Base-by-base conservation (phyloP, 2,888 invertebrate species). In the Serrognathus titanus region DNA sequence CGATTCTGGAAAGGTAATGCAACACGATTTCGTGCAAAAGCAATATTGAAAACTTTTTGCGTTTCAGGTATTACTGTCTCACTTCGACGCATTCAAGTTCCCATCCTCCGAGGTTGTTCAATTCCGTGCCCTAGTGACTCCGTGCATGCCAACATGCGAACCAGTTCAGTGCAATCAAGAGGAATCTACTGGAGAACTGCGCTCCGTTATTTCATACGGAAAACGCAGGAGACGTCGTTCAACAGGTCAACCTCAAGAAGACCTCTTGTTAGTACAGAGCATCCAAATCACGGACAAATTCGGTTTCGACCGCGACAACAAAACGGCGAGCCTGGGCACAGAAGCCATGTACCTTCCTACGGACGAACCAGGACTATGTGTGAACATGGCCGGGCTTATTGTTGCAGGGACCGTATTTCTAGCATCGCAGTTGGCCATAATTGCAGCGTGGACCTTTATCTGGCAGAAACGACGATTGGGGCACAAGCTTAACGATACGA, bases 11-110 rank as follows among this genome's bases (percentile, higher is more conserved):
- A 92, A 93, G 85, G 89, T 89, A 79, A 78, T 16, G 12, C 11
- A 12, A 40, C 11, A 40, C 12, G 40, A 40, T 40, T 5, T 40
- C 24, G 24, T 31, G 24, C 24, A 31, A 31, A 31, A 7, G 24
- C 24, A 31, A 31, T 31, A 31, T 39, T 39, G 7, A 40, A 13
- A 24, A 11, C 5, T 53, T 48, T 8, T 59, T 66, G 65, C 73
- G 74, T 78, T 79, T 47, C 84, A 91, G 88, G 85, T 91, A 68
- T 81, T 95, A 60, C 80, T 94, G 59, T 94, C 94, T 51, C 90
- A 92, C 79, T 95, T 96, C 80, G 95, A 95, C 77, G 95, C 95
- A 38, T 96, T 96, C 85, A 95, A 96, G 78, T 96, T 96, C 82
- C 95, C 95, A 43, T 94, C 94, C 49, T 94, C 94, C 10, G 94